phyloP scores from a whole-genome alignment of 2,113 vertebrate species.

The Cebus imitator region DNA sequence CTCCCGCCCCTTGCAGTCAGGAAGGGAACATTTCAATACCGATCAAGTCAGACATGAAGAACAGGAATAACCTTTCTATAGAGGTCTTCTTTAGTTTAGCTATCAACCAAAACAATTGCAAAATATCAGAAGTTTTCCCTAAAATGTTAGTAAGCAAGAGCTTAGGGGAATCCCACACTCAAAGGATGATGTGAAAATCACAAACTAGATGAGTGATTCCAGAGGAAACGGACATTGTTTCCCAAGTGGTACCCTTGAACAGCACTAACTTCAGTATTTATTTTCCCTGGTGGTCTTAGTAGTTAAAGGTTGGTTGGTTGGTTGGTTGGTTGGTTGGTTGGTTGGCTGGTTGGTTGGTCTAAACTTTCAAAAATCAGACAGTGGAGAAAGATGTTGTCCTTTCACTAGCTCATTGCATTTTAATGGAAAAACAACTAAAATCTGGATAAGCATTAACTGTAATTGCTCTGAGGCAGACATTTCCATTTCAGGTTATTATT shows the following conservation, averaged over 20 bases:
- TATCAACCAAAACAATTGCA: constrained; percentile 31
- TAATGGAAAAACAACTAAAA: constrained; percentile 61
- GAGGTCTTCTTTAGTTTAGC: neutral
- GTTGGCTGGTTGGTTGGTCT: neutral
- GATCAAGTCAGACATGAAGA: constrained; percentile 38
- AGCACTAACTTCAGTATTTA: neutral
- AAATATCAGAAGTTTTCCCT: constrained; percentile 39
- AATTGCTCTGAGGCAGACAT: constrained; percentile 55
- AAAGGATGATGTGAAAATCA: constrained; percentile 31
- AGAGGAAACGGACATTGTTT: neutral
- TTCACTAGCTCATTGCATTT: constrained; percentile 51
- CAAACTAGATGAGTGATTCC: neutral
- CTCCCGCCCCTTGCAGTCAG: constrained; percentile 30
- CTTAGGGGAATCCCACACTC: neutral
- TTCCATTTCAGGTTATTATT: constrained; percentile 70
- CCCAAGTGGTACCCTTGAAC: neutral
- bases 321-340: neutral
- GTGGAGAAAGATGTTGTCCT: neutral
- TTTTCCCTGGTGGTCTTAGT: neutral
- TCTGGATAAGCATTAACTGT: constrained; percentile 7
- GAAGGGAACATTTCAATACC: constrained; percentile 23
- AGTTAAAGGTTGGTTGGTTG: constrained; percentile 4
- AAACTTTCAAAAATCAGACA: constrained; percentile 33
- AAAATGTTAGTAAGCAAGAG: neutral
- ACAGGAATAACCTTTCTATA: neutral